These are phyloP conservation scores for Hedya salicella DNA, from an alignment of 2,888 invertebrate species.

Conservation along the genomic window DNA sequence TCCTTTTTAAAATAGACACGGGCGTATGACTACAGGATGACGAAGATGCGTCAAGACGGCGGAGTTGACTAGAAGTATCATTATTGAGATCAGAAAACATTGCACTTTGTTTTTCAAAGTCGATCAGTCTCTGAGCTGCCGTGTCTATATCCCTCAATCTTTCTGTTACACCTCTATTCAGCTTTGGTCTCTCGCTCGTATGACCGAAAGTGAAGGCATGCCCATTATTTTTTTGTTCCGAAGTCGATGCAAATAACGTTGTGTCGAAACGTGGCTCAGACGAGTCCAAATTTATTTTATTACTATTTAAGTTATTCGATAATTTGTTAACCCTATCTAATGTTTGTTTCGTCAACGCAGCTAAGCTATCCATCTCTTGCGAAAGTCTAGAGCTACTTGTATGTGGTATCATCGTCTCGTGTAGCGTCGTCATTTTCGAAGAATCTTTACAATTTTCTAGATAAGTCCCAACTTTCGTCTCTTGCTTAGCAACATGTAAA, in stretches of 20 bases:
- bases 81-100: constrained; percentile 84
- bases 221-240: constrained; percentile 69
- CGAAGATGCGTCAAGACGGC: constrained; percentile 74
- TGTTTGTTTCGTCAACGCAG: constrained; percentile 87
- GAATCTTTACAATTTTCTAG: constrained; percentile 63
- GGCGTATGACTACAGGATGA: constrained; percentile 75
- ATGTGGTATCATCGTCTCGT: constrained; percentile 77
- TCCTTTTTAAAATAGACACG: constrained; percentile 89
- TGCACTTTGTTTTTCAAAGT: constrained; percentile 84
- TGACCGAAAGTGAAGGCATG: constrained; percentile 72
- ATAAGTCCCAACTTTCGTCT: constrained; percentile 58
- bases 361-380: constrained; percentile 87
- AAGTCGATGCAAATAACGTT: constrained; percentile 65
- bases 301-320: constrained; percentile 82
- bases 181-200: constrained; percentile 62
- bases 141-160: constrained; percentile 81
- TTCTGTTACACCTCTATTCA: constrained; percentile 76
- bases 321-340: constrained; percentile 88
- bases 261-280: constrained; percentile 71
- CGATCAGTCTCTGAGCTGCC: constrained; percentile 82
- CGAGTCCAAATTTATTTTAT: constrained; percentile 75
- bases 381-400: constrained; percentile 75
- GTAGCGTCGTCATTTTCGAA: constrained; percentile 76
- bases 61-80: constrained; percentile 82
- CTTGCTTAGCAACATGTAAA: constrained; percentile 59